phyloP scores from a whole-genome alignment of 1,140 invertebrate species.

The Euwallacea similis region DNA sequence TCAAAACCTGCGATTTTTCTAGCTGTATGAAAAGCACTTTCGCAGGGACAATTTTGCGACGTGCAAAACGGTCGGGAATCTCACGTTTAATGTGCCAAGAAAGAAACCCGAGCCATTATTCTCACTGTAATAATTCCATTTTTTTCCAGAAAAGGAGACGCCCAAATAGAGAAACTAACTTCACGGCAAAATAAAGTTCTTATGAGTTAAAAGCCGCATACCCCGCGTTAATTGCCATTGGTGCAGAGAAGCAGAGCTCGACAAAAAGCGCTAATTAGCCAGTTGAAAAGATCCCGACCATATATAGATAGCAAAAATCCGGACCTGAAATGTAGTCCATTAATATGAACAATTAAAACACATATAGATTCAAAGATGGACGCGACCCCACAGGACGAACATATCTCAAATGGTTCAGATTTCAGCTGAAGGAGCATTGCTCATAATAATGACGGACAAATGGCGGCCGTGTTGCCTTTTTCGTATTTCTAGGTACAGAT shows the following conservation, averaged over 20 bases:
- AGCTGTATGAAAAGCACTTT: neutral
- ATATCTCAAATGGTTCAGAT: conserved; percentile 52
- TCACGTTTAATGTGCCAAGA: neutral
- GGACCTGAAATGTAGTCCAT: conserved; percentile 42
- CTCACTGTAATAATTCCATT: conserved; percentile 15
- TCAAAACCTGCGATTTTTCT: too few species aligned
- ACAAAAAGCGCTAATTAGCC: conserved; percentile 43
- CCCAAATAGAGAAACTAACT: conserved; percentile 26
- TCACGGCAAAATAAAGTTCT: conserved; percentile 42
- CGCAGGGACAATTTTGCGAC: neutral
- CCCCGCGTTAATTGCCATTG: conserved; percentile 28
- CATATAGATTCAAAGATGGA: conserved; percentile 47
- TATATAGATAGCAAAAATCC: conserved; percentile 45
- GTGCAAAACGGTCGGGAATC: too few species aligned
- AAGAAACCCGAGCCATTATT: neutral
- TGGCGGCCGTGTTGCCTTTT: conserved; percentile 49
- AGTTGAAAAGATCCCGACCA: conserved; percentile 27
- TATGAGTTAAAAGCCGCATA: conserved; percentile 32
- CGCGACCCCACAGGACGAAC: conserved; percentile 46
- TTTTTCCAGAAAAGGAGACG: conserved; percentile 16
- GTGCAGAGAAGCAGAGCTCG: conserved; percentile 16
- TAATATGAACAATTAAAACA: conserved; percentile 48
- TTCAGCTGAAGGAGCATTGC: conserved; percentile 47
- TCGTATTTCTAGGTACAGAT: conserved; percentile 51
- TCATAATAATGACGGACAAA: conserved; percentile 50